Evolutionary conservation across 2,113 vertebrate genomes (phyloP).

Genomic region (Rhinichthys klamathensis): DNA sequence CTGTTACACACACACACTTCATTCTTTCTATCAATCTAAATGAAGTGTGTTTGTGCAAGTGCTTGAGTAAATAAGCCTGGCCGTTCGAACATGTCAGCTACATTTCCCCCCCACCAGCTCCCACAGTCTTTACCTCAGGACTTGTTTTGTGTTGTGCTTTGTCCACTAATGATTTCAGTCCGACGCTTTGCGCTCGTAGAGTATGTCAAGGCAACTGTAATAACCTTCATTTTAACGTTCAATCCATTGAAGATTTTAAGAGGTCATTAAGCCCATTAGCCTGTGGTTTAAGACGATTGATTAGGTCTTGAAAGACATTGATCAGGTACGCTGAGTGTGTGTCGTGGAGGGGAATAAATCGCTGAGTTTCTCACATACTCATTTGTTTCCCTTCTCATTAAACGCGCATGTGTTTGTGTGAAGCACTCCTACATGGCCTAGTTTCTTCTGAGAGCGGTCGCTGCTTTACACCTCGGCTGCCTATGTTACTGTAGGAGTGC

Average conservation of each 20-base stretch:
- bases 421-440: background rate
- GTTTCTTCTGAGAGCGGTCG: background rate
- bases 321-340: constrained; percentile 20
- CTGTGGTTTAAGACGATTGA: constrained; percentile 25
- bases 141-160: background rate
- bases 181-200: background rate
- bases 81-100: background rate
- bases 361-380: constrained; percentile 8
- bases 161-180: constrained; percentile 1
- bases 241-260: background rate
- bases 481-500: background rate
- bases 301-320: constrained; percentile 21
- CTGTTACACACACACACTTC: background rate
- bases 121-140: background rate
- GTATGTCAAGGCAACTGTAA: background rate
- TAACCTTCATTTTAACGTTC: constrained; percentile 24
- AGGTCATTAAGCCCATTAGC: constrained; percentile 27
- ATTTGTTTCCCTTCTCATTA: constrained; percentile 21
- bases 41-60: constrained; percentile 7
- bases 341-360: background rate
- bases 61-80: background rate
- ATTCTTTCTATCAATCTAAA: background rate
- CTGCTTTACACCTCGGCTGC: background rate
- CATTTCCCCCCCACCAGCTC: background rate
- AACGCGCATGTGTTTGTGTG: background rate